Percentiles rank a stretch among this genome's conserved stretches.
Evolutionary conservation across 2,888 invertebrate genomes (phyloP).

Genomic region (Mellilla xanthometata): DNA sequence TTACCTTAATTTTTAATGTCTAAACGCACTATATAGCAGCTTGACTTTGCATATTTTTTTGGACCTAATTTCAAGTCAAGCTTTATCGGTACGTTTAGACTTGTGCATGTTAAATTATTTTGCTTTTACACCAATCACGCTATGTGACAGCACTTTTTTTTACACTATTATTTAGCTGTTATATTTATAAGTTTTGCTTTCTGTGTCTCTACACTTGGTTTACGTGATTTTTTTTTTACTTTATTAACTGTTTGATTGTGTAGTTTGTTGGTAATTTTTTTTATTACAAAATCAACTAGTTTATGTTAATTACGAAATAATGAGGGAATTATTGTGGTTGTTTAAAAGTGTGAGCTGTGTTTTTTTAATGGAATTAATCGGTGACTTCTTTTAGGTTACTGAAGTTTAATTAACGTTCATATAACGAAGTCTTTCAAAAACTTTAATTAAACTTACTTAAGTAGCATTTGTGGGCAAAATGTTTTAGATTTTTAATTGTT

Average conservation of each 20-base stretch:
- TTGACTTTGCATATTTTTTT: too few species aligned
- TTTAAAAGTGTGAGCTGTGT: conserved; percentile 25
- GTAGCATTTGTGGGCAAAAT: too few species aligned
- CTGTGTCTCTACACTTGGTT: conserved; percentile 14
- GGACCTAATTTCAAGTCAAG: too few species aligned
- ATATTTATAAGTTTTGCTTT: conserved; percentile 45
- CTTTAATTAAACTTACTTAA: neutral
- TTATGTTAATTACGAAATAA: conserved; percentile 7
- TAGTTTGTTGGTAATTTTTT: neutral
- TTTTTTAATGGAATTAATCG: conserved; percentile 36
- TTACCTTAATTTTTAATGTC: conserved; percentile 9
- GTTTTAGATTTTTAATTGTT: too few species aligned
- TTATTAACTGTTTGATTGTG: conserved; percentile 5
- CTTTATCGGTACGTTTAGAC: conserved; percentile 1
- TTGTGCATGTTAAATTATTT: conserved; percentile 34
- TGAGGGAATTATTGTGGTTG: conserved; percentile 18
- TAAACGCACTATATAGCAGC: conserved; percentile 2
- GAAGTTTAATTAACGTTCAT: conserved; percentile 23
- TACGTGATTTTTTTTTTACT: neutral
- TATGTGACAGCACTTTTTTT: conserved; percentile 40
- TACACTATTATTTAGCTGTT: conserved; percentile 64
- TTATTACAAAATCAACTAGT: conserved; percentile 2
- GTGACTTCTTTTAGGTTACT: conserved; percentile 33
- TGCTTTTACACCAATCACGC: conserved; percentile 30
- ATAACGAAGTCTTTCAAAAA: conserved; percentile 1